Evolutionary conservation across 2,888 invertebrate genomes (phyloP).

Genomic region (Macrophya alboannulata): DNA sequence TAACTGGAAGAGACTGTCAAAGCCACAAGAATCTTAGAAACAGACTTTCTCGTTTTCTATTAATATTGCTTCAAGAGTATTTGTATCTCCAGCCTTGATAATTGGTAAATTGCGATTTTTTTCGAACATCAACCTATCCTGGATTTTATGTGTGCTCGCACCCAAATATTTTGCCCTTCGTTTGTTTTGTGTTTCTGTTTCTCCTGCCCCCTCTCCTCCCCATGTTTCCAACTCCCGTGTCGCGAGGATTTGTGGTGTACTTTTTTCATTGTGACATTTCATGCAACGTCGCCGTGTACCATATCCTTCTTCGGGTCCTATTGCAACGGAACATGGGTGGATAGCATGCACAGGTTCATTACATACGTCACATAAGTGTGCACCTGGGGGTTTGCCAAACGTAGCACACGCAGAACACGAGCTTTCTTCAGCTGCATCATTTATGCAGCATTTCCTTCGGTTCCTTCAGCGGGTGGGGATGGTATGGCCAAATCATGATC

Average conservation of each 20-base stretch:
- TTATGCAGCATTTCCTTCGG: conserved; percentile 6
- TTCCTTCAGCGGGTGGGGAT: not conserved
- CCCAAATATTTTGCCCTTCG: conserved; percentile 44
- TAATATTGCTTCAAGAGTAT: not conserved
- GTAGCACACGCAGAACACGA: conserved; percentile 43
- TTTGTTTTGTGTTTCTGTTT: not conserved
- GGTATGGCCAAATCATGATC: conserved; percentile 17
- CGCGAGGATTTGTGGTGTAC: not conserved
- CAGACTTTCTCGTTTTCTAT: conserved; percentile 18
- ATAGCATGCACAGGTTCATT: conserved; percentile 46
- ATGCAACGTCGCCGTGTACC: conserved; percentile 50
- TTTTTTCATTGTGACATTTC: conserved; percentile 39
- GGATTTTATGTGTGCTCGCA: conserved; percentile 1
- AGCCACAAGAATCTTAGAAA: conserved; percentile 15
- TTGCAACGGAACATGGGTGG: conserved; percentile 41
- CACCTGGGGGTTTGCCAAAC: conserved; percentile 37
- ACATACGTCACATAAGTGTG: conserved; percentile 15
- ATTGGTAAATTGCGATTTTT: conserved; percentile 37
- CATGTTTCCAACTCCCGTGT: not conserved
- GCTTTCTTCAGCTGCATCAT: conserved; percentile 21
- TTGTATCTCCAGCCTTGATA: conserved; percentile 24
- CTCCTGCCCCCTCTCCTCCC: not conserved
- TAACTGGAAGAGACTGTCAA: conserved; percentile 45
- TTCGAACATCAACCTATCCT: conserved; percentile 38
- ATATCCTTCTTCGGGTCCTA: conserved; percentile 35